Conservation (phyloP, 2,113 vertebrate genomes). For the Panurus biarmicus region DNA sequence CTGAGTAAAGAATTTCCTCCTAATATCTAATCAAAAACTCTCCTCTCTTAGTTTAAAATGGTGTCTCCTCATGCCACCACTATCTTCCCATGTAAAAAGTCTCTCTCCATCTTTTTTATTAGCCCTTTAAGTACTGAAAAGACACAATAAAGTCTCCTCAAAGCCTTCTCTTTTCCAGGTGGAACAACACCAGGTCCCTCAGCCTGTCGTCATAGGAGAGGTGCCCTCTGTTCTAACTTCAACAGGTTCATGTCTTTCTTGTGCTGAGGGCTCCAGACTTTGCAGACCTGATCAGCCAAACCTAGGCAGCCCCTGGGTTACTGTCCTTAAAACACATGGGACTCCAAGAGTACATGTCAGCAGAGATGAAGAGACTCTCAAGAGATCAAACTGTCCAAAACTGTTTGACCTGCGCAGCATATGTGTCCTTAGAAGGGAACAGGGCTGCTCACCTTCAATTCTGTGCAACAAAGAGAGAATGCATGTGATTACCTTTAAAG, state of each 20-base stretch:
- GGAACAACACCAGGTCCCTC: background rate
- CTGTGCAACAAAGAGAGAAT: background rate
- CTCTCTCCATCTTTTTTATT: no score
- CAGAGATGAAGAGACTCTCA: background rate
- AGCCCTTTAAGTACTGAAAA: background rate
- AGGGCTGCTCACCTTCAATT: background rate
- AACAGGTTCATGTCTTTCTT: background rate
- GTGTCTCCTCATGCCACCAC: background rate
- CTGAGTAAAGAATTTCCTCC: background rate
- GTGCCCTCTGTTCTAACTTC: background rate
- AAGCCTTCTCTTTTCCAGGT: background rate
- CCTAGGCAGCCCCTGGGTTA: background rate
- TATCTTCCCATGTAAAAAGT: background rate
- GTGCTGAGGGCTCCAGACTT: background rate
- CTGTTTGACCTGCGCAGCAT: background rate
- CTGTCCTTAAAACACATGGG: background rate
- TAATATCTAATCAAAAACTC: background rate
- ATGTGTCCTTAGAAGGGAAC: background rate
- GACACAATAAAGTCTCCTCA: background rate
- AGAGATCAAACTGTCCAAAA: background rate
- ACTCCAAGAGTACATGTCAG: background rate
- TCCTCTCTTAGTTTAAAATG: background rate
- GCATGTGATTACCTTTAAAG: background rate
- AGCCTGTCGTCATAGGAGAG: fast-evolving
- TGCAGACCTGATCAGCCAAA: background rate